Base-by-base conservation (phyloP, 2,888 invertebrate genomes). In the Leptodirus hochenwartii region DNA sequence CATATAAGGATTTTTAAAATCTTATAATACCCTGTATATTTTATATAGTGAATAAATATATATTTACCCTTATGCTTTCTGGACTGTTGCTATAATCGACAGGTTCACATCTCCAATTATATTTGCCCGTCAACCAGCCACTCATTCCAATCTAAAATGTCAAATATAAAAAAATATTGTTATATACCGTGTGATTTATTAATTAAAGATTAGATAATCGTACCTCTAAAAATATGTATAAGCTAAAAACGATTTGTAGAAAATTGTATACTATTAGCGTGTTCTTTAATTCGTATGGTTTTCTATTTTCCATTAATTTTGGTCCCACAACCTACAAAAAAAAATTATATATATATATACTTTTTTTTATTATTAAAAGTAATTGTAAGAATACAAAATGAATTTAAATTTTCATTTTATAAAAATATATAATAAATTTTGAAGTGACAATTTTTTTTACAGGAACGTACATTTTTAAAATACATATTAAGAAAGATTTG, bases 81-180 rank as follows among this genome's bases (percentile, higher is more conserved):
- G 85, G 80, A 65, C 76, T 73, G 63, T 77, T 77, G 58, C 84
- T 80, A 71, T 88, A 84, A 71, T 91, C 87, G 59, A 91, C 90
- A 50, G 90, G 90, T 66, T 93, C 87, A 71, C 91, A 93, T 58
- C 78, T 77, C 64, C 80, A 76, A 66, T 77, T 88, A 74, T 93
- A 93, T 58, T 82, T 81, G 57, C 84, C 84, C 57, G 81, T 80
- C 63, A 88, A 73, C 91, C 91, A 93, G 58, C 91, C 91, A 54
- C 78, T 72, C 64, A 74, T 66, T 58, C 72, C 75, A 64, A 85
- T 77, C 85, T 87, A 77, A 62, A 74, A 75, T 61, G 62, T 61
- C 53, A 59, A 56, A 60, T 58, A 59, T 49, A 20, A 20, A 6
- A 20, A 8, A 20, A 20, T 8, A 8, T 20, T 20, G 8, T 20